Percentiles rank a stretch among this genome's conserved stretches.
Evolutionary conservation across 1,140 invertebrate genomes (phyloP).

Genomic region (Magallana gigas): DNA sequence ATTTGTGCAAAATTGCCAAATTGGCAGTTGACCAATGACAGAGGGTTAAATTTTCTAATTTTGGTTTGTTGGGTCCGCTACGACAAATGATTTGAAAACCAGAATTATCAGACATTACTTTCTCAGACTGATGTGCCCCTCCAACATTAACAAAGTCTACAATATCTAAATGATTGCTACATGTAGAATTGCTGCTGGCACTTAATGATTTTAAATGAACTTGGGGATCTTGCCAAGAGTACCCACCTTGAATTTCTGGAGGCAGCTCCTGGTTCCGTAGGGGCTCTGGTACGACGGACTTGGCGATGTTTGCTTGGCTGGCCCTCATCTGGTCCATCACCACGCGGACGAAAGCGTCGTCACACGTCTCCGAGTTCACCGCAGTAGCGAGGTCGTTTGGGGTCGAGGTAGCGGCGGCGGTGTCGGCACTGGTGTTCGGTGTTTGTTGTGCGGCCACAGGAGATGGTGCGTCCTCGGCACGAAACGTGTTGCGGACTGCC

Average conservation of each 20-base stretch:
- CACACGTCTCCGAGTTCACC: no score
- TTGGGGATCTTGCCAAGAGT: conserved; percentile 36
- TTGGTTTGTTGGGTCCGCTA: background rate
- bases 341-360: background rate
- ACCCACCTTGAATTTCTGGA: conserved; percentile 17
- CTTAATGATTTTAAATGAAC: conserved; percentile 40
- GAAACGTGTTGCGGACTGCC: background rate
- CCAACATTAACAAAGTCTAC: conserved; percentile 39
- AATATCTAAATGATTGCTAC: conserved; percentile 9
- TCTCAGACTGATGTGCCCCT: background rate
- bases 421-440: background rate
- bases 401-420: no score
- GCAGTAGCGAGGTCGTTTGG: no score
- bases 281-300: background rate
- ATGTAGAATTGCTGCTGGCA: background rate
- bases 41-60: conserved; percentile 26
- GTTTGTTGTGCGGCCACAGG: background rate
- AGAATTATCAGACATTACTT: background rate
- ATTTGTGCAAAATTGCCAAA: conserved; percentile 37
- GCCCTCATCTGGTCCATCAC: background rate
- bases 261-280: background rate
- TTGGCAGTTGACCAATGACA: conserved; percentile 39
- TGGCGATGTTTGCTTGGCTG: background rate
- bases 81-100: conserved; percentile 1
- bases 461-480: background rate